phyloP scores from a whole-genome alignment of 2,888 invertebrate species.

The Hyalella azteca region DNA sequence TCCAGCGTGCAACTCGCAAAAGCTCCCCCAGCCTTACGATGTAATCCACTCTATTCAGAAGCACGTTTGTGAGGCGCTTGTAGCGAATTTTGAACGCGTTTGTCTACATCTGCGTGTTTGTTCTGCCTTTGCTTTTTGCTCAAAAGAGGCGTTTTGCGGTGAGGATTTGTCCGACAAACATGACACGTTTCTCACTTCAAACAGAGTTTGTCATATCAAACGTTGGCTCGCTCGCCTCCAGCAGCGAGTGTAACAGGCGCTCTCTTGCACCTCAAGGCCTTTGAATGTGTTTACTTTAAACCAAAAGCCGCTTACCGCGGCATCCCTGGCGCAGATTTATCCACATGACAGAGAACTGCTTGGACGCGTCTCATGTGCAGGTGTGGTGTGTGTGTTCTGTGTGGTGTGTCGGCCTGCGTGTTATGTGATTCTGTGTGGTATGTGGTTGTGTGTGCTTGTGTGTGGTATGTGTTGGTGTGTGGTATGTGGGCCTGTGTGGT shows the following conservation, averaged over 20 bases:
- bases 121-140: not conserved
- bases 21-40: too few relatives aligned
- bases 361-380: too few relatives aligned
- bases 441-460: too few relatives aligned
- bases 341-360: not conserved
- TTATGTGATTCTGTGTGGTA: too few relatives aligned
- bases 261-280: not conserved
- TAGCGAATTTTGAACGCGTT: too few relatives aligned
- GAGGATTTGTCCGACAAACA: not conserved
- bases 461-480: too few relatives aligned
- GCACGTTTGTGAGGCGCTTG: too few relatives aligned
- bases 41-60: too few relatives aligned
- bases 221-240: not conserved
- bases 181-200: slow-evolving; percentile 8
- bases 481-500: too few relatives aligned
- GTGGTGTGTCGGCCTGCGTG: too few relatives aligned
- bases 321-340: not conserved
- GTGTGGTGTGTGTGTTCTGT: too few relatives aligned
- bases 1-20: too few relatives aligned
- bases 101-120: not conserved
- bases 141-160: slow-evolving; percentile 19
- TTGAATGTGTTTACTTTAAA: slow-evolving; percentile 16
- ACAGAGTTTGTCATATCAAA: slow-evolving; percentile 28
- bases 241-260: not conserved
- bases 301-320: not conserved